A percentile compares a stretch with the other conserved stretches of the same genome.
These are phyloP conservation scores for Polydrusus cervinus DNA, from an alignment of 2,888 invertebrate species.

Conservation along the genomic window DNA sequence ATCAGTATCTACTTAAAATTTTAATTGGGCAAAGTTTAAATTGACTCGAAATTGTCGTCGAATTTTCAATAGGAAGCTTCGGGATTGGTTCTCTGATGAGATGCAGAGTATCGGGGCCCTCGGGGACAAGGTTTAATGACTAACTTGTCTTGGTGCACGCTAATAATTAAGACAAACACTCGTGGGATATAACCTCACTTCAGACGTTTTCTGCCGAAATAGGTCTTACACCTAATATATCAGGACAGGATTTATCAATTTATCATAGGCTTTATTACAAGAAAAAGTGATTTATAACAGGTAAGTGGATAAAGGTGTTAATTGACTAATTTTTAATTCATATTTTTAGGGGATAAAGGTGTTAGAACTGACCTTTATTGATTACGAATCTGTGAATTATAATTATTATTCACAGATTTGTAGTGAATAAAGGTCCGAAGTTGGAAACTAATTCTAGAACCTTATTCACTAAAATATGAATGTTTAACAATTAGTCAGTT, in stretches of 20 bases:
- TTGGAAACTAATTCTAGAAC: too few relatives aligned
- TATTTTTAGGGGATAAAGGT: too few relatives aligned
- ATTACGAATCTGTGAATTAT: too few relatives aligned
- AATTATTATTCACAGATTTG: too few relatives aligned
- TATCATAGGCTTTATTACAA: not conserved
- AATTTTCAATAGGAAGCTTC: constrained; percentile 58
- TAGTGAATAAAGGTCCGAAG: too few relatives aligned
- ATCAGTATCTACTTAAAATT: constrained; percentile 4
- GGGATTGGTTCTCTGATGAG: constrained; percentile 70
- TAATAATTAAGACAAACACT: constrained; percentile 73
- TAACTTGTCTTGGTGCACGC: constrained; percentile 70
- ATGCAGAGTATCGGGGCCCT: constrained; percentile 68
- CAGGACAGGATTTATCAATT: constrained; percentile 34
- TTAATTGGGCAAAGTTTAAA: constrained; percentile 41
- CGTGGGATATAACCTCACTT: constrained; percentile 66
- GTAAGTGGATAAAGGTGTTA: too few relatives aligned
- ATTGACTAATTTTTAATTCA: too few relatives aligned
- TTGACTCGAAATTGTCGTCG: constrained; percentile 46
- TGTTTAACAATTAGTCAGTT: too few relatives aligned
- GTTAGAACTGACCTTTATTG: too few relatives aligned
- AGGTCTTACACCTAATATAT: constrained; percentile 53
- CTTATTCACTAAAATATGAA: too few relatives aligned
- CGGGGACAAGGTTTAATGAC: constrained; percentile 70
- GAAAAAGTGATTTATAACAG: too few relatives aligned
- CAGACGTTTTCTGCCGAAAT: constrained; percentile 56